These are phyloP conservation scores for Lasioglossum morio DNA, from an alignment of 2,888 invertebrate genomes.

Conservation along the genomic window DNA sequence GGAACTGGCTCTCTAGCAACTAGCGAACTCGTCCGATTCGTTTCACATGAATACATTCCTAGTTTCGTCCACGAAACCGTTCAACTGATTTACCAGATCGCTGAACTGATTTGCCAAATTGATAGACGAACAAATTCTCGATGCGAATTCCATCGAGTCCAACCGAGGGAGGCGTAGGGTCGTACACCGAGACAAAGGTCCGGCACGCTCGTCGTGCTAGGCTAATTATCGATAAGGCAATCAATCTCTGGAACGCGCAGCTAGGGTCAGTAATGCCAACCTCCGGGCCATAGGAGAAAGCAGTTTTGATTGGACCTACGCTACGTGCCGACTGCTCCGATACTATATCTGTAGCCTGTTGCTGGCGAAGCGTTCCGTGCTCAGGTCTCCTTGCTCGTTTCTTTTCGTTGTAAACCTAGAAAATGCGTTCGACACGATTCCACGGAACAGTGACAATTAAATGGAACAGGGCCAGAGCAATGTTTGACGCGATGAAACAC, in stretches of 20 bases:
- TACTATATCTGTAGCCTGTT: neutral
- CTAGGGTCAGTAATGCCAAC: slow-evolving; percentile 60
- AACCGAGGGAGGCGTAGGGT: slow-evolving; percentile 42
- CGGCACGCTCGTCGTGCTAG: slow-evolving; percentile 63
- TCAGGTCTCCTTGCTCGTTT: neutral
- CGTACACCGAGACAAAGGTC: slow-evolving; percentile 65
- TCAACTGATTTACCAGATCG: neutral
- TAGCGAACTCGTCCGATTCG: neutral
- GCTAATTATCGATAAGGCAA: slow-evolving; percentile 74
- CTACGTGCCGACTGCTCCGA: slow-evolving; percentile 28
- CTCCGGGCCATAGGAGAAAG: slow-evolving; percentile 68
- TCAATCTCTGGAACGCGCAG: slow-evolving; percentile 68
- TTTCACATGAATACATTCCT: neutral
- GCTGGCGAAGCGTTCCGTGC: neutral
- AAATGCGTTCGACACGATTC: neutral
- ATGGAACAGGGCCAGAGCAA: neutral
- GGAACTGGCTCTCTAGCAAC: slow-evolving; percentile 12
- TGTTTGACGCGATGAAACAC: neutral
- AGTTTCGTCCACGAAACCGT: neutral
- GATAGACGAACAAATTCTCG: neutral
- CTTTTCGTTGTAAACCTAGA: neutral
- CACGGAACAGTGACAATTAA: neutral
- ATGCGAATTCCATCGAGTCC: slow-evolving; percentile 23
- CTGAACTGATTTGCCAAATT: neutral
- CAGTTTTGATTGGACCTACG: slow-evolving; percentile 63